These are phyloP conservation scores for Eupsittula cactorum DNA, from an alignment of 2,113 vertebrate species.

Conservation along the genomic window DNA sequence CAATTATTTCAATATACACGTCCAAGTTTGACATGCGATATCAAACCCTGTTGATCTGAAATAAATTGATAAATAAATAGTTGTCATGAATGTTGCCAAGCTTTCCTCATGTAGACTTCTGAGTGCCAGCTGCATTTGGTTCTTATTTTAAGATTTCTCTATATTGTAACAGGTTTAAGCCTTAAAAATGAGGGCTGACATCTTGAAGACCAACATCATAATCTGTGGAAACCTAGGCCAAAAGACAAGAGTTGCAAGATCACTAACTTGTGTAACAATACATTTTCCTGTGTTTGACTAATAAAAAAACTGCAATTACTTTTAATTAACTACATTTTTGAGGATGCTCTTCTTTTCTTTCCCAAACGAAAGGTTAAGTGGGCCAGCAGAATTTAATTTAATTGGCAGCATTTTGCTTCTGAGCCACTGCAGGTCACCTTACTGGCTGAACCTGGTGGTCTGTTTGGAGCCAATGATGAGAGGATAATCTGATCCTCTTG, in stretches of 20 bases:
- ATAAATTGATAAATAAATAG: conserved; percentile 51
- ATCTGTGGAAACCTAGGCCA: not conserved
- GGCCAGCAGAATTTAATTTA: not conserved
- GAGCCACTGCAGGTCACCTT: not conserved
- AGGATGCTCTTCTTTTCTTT: not conserved
- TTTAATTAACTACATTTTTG: conserved; percentile 11
- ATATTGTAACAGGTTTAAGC: not conserved
- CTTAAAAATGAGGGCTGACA: not conserved
- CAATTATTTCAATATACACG: not conserved
- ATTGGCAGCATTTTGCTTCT: not conserved
- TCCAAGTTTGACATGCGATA: not conserved
- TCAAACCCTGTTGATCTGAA: conserved; percentile 8
- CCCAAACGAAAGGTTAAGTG: not conserved
- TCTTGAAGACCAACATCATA: not conserved
- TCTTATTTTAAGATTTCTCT: conserved; percentile 11
- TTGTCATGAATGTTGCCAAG: conserved; percentile 43
- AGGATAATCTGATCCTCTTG: not conserved
- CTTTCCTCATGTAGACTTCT: not conserved
- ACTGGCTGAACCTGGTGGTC: not conserved
- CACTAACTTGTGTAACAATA: not conserved
- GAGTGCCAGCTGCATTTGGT: not conserved
- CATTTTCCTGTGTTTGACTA: not conserved
- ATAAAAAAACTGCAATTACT: not conserved
- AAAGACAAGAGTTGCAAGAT: not conserved
- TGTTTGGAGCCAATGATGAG: not conserved